Conservation (phyloP, 2,113 vertebrate species). For the Xiphias gladius region DNA sequence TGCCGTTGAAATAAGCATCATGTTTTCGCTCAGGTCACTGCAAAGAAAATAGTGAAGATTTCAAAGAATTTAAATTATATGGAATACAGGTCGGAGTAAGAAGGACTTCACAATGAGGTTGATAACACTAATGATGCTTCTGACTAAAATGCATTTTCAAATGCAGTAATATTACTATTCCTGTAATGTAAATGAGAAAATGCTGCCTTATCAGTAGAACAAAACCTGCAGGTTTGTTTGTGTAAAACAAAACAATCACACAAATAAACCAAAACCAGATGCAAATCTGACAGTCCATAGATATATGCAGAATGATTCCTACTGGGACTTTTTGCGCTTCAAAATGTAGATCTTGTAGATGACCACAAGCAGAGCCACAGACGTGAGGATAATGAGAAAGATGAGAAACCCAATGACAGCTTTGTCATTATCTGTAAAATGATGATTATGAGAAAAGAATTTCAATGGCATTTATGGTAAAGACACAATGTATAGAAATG, state of each 20-base stretch:
- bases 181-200: background rate
- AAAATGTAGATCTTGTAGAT: constrained; percentile 92
- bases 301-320: constrained; percentile 28
- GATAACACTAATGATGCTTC: background rate
- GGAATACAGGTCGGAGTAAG: background rate
- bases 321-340: constrained; percentile 86
- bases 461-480: background rate
- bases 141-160: background rate
- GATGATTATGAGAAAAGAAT: background rate
- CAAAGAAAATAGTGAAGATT: background rate
- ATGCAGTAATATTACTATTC: background rate
- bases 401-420: constrained; percentile 90
- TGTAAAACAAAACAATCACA: background rate
- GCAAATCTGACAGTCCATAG: too few species aligned
- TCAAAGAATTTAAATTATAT: background rate
- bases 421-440: constrained; percentile 87
- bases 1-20: constrained; percentile 82
- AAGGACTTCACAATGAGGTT: background rate
- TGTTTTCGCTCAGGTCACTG: constrained; percentile 75
- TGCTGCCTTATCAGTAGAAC: background rate
- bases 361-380: constrained; percentile 89
- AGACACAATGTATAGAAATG: fast-evolving
- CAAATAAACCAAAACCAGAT: fast-evolving
- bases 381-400: constrained; percentile 90
- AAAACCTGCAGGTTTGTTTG: background rate